Base-by-base conservation (phyloP, 53 echinoderm and acorn worm genomes). In the Apostichopus leukothele region DNA sequence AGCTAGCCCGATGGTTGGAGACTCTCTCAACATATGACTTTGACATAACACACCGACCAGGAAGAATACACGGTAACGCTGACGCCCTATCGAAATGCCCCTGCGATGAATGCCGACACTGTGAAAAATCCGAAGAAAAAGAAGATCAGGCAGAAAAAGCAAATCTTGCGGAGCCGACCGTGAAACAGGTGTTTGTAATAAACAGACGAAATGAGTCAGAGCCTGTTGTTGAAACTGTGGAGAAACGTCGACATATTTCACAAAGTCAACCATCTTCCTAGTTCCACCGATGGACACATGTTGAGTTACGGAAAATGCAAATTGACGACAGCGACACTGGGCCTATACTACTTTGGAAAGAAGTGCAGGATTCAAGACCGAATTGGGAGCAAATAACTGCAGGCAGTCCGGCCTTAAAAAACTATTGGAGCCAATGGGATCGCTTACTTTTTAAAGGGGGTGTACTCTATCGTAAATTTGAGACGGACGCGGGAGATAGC, bases 1-100 rank as follows among this genome's bases (percentile, higher is more conserved):
- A 89, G 59, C 22, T 68, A 50, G 90, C 90, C n/a, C 19, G 90
- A 83, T 89, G 90, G 83, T 10, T 89, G 11, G 67, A 89, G 52
- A 27, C 60, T 20, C 26, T 89, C 4, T 59, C 63, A n/a, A 81
- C 80, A 20, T 83, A 89, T 66, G 53, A 61, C 52, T 83, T 89
- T 68, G n/a, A 66, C 13, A 89, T 83, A 8, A 19, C 51, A 3
- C 74, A 67, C 81, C 67, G 83, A 20, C 71, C 83, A 18, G 83
- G 74, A 1, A 61, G 53, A 59, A 51, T 79, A 13, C 76, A 89
- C 54, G 89, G 76, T 10, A 89, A 60, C 78, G 89, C 89, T 21
- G 78, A 78, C 52, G 74, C 80, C 13, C 51, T 90, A 22, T 90
- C 90, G 11, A 81, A 74, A 14, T 3, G 83, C 18, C 90, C 90